phyloP scores from a whole-genome alignment of 2,888 invertebrate genomes.

The Eristalinus aeneus region DNA sequence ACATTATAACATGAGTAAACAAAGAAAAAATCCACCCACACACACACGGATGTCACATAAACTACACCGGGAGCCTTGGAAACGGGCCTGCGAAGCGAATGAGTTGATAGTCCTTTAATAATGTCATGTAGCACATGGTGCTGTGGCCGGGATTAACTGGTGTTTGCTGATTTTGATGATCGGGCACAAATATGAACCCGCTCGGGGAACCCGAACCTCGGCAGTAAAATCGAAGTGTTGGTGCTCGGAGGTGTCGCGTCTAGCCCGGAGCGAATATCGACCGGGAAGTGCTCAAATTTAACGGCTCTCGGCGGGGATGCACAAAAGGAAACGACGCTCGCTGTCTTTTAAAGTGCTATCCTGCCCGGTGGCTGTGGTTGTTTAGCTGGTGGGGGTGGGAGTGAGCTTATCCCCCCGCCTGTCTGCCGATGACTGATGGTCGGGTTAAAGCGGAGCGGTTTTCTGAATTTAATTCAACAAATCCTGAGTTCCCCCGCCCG shows the following conservation, averaged over 20 bases:
- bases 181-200: constrained; percentile 41
- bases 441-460: not conserved
- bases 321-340: not conserved
- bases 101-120: constrained; percentile 63
- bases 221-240: constrained; percentile 48
- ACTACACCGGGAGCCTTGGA: constrained; percentile 25
- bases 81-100: constrained; percentile 18
- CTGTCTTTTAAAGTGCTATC: not conserved
- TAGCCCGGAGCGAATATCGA: constrained; percentile 16
- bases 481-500: not conserved
- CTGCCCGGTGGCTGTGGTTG: not conserved
- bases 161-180: constrained; percentile 54
- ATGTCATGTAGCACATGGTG: constrained; percentile 60
- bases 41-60: constrained; percentile 43
- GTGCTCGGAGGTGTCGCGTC: constrained; percentile 22
- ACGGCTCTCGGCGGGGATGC: not conserved
- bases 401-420: not conserved
- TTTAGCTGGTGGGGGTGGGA: not conserved
- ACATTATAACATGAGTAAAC: not conserved
- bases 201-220: constrained; percentile 26
- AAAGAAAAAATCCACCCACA: not conserved
- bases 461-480: not conserved
- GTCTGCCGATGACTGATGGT: not conserved
- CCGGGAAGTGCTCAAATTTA: not conserved
- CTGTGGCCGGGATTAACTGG: constrained; percentile 40